Evolutionary conservation across 2,113 vertebrate species (phyloP).

Genomic region (Trichechus manatus): DNA sequence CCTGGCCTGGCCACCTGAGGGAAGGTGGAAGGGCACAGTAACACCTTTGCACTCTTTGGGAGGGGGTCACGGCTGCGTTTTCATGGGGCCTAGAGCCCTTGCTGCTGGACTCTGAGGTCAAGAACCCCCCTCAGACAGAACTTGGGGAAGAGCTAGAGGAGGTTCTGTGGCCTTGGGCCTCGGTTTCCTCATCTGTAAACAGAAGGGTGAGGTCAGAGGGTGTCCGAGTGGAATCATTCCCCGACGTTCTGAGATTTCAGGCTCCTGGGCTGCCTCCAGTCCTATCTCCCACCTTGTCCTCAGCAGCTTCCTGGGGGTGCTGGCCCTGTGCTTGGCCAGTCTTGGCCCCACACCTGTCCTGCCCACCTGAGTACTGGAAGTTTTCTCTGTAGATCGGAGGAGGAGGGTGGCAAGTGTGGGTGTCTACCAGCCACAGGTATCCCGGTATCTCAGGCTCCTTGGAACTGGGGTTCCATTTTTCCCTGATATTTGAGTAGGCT

Average conservation of each 20-base stretch:
- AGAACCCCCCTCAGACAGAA: neutral
- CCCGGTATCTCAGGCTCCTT: neutral
- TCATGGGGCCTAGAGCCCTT: neutral
- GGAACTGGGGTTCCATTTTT: neutral
- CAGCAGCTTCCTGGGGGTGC: neutral
- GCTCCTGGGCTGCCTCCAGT: neutral
- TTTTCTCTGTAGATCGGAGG: neutral
- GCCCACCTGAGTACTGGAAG: neutral
- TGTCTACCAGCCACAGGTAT: neutral
- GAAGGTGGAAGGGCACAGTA: neutral
- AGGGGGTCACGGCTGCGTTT: neutral
- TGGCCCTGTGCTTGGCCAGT: neutral
- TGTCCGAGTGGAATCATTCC: neutral
- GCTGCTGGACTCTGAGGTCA: neutral
- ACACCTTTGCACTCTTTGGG: too few relatives aligned
- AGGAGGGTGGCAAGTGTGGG: neutral
- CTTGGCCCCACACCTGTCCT: too few relatives aligned
- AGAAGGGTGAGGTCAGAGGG: neutral
- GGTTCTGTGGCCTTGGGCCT: neutral
- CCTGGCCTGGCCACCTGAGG: neutral
- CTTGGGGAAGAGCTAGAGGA: neutral
- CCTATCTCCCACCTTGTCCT: neutral
- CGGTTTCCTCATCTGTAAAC: neutral
- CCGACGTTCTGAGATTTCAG: neutral
- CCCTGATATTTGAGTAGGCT: neutral